A percentile compares a stretch with the other conserved stretches of the same genome.
These are phyloP conservation scores for Styela clava DNA, from an alignment of 23 tunicate genomes.

Conservation along the genomic window DNA sequence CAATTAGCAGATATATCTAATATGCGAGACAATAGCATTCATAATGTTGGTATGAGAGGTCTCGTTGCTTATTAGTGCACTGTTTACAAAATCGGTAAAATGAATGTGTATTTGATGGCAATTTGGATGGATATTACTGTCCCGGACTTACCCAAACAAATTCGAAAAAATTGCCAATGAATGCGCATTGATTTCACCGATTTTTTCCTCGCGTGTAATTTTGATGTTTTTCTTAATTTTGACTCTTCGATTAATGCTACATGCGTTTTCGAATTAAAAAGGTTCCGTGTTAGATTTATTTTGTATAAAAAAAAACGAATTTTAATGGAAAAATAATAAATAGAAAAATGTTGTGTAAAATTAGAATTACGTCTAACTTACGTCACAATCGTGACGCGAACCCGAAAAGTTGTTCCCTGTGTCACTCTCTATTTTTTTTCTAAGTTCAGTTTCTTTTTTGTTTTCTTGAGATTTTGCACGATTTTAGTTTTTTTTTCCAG, in stretches of 20 bases:
- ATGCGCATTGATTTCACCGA: background rate
- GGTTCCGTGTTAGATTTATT: background rate
- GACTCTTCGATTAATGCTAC: background rate
- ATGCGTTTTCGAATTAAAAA: background rate
- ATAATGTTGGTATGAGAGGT: background rate
- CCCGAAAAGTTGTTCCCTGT: background rate
- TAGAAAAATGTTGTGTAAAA: background rate
- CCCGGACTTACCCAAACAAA: background rate
- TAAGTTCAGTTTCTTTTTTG: background rate
- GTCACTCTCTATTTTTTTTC: slow-evolving; percentile 5
- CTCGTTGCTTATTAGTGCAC: slow-evolving; percentile 5
- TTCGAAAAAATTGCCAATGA: background rate
- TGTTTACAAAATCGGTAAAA: background rate
- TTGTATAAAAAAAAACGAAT: background rate
- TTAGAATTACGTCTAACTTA: background rate
- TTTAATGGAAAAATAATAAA: background rate
- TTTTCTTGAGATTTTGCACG: background rate
- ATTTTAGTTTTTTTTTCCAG: background rate
- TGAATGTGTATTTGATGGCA: background rate
- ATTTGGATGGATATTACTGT: background rate
- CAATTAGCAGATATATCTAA: slow-evolving; percentile 9
- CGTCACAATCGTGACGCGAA: background rate
- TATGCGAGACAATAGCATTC: slow-evolving; percentile 21
- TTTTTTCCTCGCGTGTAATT: background rate
- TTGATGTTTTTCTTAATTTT: background rate